A percentile compares a stretch with the other conserved stretches of the same genome.
Evolutionary conservation across 2,888 invertebrate genomes (phyloP).

Genomic region (Orthosia gothica): DNA sequence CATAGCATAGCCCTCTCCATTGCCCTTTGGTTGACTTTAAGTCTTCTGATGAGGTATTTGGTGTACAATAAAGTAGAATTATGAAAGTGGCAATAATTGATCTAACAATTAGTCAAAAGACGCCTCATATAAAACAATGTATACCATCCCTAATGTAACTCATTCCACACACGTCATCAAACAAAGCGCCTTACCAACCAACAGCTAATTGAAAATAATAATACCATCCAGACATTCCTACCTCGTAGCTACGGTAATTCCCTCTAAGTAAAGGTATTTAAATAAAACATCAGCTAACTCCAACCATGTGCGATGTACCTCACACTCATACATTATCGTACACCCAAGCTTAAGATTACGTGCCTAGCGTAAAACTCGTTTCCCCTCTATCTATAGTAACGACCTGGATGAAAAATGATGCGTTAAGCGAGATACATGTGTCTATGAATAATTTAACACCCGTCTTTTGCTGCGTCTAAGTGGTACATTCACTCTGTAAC

Average conservation of each 20-base stretch:
- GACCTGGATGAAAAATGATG: conserved; percentile 70
- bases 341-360: conserved; percentile 64
- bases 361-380: conserved; percentile 58
- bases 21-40: too few species aligned
- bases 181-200: conserved; percentile 47
- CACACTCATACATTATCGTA: conserved; percentile 65
- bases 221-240: conserved; percentile 52
- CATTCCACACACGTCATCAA: conserved; percentile 48
- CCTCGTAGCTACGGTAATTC: conserved; percentile 51
- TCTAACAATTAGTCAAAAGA: conserved; percentile 30
- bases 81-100: conserved; percentile 3
- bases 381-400: conserved; percentile 54
- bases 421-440: conserved; percentile 73
- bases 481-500: conserved; percentile 45
- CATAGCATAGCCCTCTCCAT: too few species aligned
- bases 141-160: conserved; percentile 31
- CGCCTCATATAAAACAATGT: neutral
- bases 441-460: conserved; percentile 74
- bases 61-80: too few species aligned
- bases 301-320: conserved; percentile 45
- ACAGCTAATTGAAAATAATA: conserved; percentile 65
- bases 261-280: conserved; percentile 69
- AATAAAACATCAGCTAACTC: conserved; percentile 66
- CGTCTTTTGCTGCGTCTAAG: conserved; percentile 58
- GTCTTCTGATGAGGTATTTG: too few species aligned